Percentiles rank a stretch among this genome's conserved stretches.
These are phyloP conservation scores for Monopis laevigella DNA, from an alignment of 2,888 invertebrate genomes.

Conservation along the genomic window DNA sequence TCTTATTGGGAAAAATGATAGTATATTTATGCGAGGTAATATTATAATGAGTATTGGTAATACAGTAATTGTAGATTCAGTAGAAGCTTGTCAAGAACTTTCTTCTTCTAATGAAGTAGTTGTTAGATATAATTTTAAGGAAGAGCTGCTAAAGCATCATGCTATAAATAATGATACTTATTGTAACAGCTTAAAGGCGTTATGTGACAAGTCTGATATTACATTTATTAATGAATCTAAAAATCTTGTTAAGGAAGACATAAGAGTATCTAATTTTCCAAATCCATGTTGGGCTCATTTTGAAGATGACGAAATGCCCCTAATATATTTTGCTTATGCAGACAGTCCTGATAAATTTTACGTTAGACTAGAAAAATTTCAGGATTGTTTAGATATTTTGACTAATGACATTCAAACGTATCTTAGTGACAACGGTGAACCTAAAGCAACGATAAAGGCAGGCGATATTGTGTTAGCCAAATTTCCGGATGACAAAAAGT, in stretches of 20 bases:
- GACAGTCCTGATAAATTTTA: slow-evolving; percentile 56
- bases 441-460: slow-evolving; percentile 27
- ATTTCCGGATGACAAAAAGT: slow-evolving; percentile 47
- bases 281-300: slow-evolving; percentile 58
- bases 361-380: slow-evolving; percentile 54
- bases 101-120: slow-evolving; percentile 50
- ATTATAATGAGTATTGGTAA: slow-evolving; percentile 68
- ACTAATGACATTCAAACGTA: slow-evolving; percentile 47
- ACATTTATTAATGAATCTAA: slow-evolving; percentile 21
- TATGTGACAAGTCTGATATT: slow-evolving; percentile 44
- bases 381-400: slow-evolving; percentile 38
- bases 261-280: slow-evolving; percentile 19
- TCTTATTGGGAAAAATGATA: slow-evolving; percentile 35
- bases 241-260: slow-evolving; percentile 19
- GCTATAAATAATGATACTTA: slow-evolving; percentile 52
- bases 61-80: slow-evolving; percentile 71
- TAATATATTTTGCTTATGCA: slow-evolving; percentile 50
- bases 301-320: slow-evolving; percentile 36
- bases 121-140: slow-evolving; percentile 61
- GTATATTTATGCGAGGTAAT: slow-evolving; percentile 47
- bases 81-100: slow-evolving; percentile 67
- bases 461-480: slow-evolving; percentile 60
- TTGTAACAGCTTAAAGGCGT: slow-evolving; percentile 45
- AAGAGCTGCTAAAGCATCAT: slow-evolving; percentile 51
- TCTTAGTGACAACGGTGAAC: slow-evolving; percentile 24